Conservation (phyloP, 2,113 vertebrate species). For the Girardinichthys multiradiatus region DNA sequence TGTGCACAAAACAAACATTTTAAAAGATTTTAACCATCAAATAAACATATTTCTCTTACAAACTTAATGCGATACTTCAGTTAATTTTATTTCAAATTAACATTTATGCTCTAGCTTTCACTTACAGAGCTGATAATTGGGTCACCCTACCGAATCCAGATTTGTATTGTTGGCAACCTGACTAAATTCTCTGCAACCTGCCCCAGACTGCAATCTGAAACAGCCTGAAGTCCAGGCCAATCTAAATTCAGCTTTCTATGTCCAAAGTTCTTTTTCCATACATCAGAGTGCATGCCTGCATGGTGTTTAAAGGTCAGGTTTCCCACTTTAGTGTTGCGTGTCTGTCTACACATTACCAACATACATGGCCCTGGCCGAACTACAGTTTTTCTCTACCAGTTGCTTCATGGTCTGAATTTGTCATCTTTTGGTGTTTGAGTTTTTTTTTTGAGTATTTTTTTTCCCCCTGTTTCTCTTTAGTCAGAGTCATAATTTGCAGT, state of each 20-base stretch:
- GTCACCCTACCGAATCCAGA: background rate
- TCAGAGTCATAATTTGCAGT: conserved; percentile 9
- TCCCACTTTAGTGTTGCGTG: conserved; percentile 62
- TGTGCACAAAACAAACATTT: background rate
- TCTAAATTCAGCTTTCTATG: conserved; percentile 55
- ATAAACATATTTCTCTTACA: background rate
- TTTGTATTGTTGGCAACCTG: conserved; percentile 5
- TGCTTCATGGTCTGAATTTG: conserved; percentile 12
- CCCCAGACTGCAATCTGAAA: conserved; percentile 33
- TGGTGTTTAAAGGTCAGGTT: conserved; percentile 69
- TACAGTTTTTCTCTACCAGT: background rate
- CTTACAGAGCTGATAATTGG: background rate
- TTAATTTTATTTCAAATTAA: background rate
- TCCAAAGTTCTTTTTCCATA: conserved; percentile 51
- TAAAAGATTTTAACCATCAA: background rate
- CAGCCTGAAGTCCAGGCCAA: conserved; percentile 40
- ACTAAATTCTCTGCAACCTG: background rate
- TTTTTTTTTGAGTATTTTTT: background rate
- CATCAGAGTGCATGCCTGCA: conserved; percentile 53
- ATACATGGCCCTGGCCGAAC: conserved; percentile 65
- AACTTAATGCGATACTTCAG: background rate
- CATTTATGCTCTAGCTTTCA: background rate
- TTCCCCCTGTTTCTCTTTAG: conserved; percentile 1
- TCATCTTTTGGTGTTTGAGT: conserved; percentile 28
- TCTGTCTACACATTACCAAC: conserved; percentile 67